Evolutionary conservation across 2,797 vertebrate genomes (phyloP), one percentile per base, ranked within the genome.

Genomic region (Syndactyla subalaris): DNA sequence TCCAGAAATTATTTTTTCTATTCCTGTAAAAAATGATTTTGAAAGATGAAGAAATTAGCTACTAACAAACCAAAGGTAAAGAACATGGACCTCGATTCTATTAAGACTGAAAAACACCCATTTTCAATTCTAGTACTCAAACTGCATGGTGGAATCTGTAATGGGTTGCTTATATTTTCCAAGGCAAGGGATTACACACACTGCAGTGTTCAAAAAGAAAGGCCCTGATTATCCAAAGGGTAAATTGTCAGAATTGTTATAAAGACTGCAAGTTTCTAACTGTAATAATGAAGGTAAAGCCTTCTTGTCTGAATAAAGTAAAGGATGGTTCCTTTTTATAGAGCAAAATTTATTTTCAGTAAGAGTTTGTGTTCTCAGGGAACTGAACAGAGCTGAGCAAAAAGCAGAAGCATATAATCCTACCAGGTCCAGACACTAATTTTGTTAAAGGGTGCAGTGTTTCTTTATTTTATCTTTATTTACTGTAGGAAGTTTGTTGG

Each of bases 401-500:
- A 97, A 97, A 97, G 95, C 96, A 97, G 95, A 97, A 97, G 95
- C 95, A 80, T 83, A 95, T 88, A 97, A 96, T 96, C 90, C 90
- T 97, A 96, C 93, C 88, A 97, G 95, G 85, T 92, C 73, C 83
- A 82, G 91, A 96, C 87, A 97, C 89, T 97, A 97, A 96, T 97
- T 97, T 97, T 96, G 88, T 95, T 97, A 96, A 97, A 93, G 79
- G 91, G 93, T 97, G 84, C 90, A 97, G 85, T 95, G 96, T 96
- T 98, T 98, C 96, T 96, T 97, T 97, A 97, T 97, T 97, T 97
- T 97, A 98, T 98, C 97, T 98, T 96, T 98, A 98, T 98, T 98
- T 98, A 98, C 97, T 97, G 97, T 97, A 97, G 96, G 97, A 96
- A 96, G 94, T 96, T 97, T 96, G 95, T 97, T 98, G 96, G 97